Percentiles rank a stretch among this genome's conserved stretches.
These are phyloP conservation scores for Podarcis muralis DNA, from an alignment of 2,113 vertebrate species.

Conservation along the genomic window DNA sequence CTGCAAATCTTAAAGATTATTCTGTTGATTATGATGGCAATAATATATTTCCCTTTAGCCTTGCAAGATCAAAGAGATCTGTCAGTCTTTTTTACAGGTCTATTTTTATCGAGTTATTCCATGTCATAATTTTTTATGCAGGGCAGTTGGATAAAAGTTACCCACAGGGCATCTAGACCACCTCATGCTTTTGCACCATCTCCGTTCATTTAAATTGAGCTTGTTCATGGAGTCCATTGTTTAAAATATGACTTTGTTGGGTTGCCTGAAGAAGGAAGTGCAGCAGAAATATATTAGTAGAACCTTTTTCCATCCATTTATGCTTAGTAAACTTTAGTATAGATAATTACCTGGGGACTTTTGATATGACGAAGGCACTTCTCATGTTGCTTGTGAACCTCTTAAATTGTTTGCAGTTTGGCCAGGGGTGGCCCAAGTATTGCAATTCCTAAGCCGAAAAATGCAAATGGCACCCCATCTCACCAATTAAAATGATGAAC, in stretches of 20 bases:
- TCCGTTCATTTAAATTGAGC: neutral
- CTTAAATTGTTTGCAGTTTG: neutral
- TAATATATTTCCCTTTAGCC: neutral
- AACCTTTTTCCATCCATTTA: neutral
- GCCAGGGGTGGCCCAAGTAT: neutral
- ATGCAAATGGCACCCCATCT: neutral
- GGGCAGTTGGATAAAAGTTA: neutral
- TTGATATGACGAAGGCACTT: neutral
- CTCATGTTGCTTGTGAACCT: neutral
- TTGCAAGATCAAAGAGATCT: neutral
- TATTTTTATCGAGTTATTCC: neutral
- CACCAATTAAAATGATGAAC: neutral
- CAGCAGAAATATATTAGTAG: neutral
- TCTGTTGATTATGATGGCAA: neutral
- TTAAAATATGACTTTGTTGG: neutral
- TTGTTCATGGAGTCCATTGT: neutral
- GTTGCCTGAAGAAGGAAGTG: neutral
- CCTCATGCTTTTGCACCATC: neutral
- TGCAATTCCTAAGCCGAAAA: neutral
- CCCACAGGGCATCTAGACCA: neutral
- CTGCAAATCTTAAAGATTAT: neutral
- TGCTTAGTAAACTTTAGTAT: neutral
- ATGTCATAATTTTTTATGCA: neutral
- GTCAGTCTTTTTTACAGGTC: neutral
- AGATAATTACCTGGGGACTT: neutral